Percentiles rank a stretch among this genome's conserved stretches.
Conservation (phyloP, 2,888 invertebrate genomes). For the Cryptocephalus primarius region DNA sequence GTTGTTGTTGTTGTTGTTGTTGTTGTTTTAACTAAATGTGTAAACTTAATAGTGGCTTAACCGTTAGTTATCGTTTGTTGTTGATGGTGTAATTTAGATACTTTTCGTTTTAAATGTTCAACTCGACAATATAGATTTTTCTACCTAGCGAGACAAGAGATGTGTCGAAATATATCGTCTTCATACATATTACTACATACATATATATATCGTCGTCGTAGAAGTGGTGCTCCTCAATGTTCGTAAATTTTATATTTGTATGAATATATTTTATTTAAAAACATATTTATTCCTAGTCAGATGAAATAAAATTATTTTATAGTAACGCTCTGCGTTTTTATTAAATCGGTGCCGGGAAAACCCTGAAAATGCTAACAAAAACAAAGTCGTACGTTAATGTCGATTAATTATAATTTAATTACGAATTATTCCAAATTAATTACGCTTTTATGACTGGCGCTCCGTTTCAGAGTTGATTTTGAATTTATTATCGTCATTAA, state of each 20-base stretch:
- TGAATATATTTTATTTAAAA: constrained; percentile 9
- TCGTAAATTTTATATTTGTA: constrained; percentile 31
- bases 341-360: too few species aligned
- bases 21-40: constrained; percentile 13
- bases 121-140: constrained; percentile 8
- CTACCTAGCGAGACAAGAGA: neutral
- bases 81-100: constrained; percentile 5
- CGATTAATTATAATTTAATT: too few species aligned
- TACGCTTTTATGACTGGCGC: too few species aligned
- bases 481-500: too few species aligned
- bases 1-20: constrained; percentile 10
- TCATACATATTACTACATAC: neutral
- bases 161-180: neutral
- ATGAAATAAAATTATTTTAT: constrained; percentile 26
- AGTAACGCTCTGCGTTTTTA: constrained; percentile 5
- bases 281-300: constrained; percentile 4
- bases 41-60: constrained; percentile 25
- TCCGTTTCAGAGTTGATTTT: too few species aligned
- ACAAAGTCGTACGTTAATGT: too few species aligned
- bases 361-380: too few species aligned
- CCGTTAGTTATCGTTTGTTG: constrained; percentile 17
- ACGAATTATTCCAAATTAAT: too few species aligned
- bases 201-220: constrained; percentile 1
- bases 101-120: constrained; percentile 2
- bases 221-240: constrained; percentile 18